Evolutionary conservation across 92 coral and sea anemone genomes (phyloP).

Genomic region (Epizoanthus rinbou): DNA sequence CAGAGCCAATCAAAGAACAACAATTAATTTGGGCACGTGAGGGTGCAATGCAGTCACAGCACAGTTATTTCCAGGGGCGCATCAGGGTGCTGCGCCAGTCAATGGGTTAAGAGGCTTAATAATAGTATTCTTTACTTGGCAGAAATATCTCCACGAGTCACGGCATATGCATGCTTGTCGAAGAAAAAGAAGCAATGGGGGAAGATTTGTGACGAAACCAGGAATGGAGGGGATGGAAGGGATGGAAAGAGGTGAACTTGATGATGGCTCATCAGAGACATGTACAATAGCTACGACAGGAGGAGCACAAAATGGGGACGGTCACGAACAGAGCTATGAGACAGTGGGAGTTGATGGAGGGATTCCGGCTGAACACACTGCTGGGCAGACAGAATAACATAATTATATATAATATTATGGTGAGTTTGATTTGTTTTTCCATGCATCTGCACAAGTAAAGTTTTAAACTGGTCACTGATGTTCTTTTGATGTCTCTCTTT

Average conservation of each 20-base stretch:
- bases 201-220: constrained; percentile 94
- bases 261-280: constrained; percentile 15
- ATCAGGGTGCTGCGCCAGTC: no score
- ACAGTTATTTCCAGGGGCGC: no score
- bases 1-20: not conserved
- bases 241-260: not conserved
- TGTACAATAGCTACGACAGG: constrained; percentile 22
- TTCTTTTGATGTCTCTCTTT: no score
- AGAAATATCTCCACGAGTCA: constrained; percentile 99
- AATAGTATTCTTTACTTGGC: not conserved
- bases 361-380: constrained; percentile 15
- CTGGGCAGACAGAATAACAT: constrained; percentile 34
- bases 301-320: constrained; percentile 32
- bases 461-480: no score
- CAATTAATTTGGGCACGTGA: no score
- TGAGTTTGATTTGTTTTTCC: not conserved
- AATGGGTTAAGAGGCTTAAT: no score
- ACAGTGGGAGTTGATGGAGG: constrained; percentile 27
- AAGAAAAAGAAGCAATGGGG: constrained; percentile 94
- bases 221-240: not conserved
- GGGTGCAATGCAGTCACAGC: no score
- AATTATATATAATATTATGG: not conserved
- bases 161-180: constrained; percentile 99
- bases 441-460: no score
- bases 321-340: constrained; percentile 35